Base-by-base conservation (phyloP, 1,140 invertebrate genomes). In the Acromyrmex heyeri region DNA sequence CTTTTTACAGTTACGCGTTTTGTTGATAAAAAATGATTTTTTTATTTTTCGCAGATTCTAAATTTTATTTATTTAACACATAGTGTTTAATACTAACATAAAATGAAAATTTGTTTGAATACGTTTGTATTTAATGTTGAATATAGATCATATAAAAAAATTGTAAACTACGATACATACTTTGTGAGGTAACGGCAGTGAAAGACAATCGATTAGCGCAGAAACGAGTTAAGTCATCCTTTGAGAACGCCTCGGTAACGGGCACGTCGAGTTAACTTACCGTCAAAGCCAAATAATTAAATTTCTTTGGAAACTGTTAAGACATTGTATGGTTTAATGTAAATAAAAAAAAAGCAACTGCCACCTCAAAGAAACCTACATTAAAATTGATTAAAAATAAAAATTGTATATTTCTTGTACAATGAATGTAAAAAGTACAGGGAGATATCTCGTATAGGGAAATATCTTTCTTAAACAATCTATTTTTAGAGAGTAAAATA, bases 201-300 rank as follows among this genome's bases (percentile, higher is more conserved):
- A 59, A 72, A 44, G 50, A 38, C 64, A 55, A 79, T 59, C 50
- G 50, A 81, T 72, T 81, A 70, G 55, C 27, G 18, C 10, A 7
- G 18, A 21, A 79, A 67, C 50, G 50, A 81, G 50, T 81, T 81
- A 70, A 57, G 24, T 57, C 12, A 50, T 62, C 50, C 59, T 81
- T 81, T 70, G 78, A 81, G 30, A 69, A 27, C 21, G 21, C 34
- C 50, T 10, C 14, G 10, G 50, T 81, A 81, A 81, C 44, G 8
- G 38, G 53, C 10, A 57, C 12, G 21, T 38, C 30, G n/a, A 62
- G 65, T 81, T 81, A 81, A 81, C 50, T 81, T 24, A 44, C 53
- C 50, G 21, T 81, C 48, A 79, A 79, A 79, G 76, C 24, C 27
- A 34, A 81, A 81, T 81, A 57, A 81, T 81, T 81, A 70, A 81